A percentile compares a stretch with the other conserved stretches of the same genome.
Evolutionary conservation across 2,797 vertebrate genomes (phyloP).

Genomic region (Sebastes goodei): DNA sequence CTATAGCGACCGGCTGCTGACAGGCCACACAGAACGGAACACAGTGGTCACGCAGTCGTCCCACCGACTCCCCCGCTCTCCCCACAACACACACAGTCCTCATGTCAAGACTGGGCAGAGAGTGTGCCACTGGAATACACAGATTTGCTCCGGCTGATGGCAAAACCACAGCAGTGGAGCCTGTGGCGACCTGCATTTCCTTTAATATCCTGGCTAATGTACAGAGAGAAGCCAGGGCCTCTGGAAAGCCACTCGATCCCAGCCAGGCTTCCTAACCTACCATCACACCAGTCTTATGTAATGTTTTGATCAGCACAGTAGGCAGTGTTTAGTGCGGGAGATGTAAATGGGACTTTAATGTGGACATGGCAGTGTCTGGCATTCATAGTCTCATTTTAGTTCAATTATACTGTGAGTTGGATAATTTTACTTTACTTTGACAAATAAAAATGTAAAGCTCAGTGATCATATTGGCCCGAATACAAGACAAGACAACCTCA

Average conservation of each 20-base stretch:
- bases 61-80: conserved; percentile 39
- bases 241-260: conserved; percentile 69
- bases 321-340: conserved; percentile 44
- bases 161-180: conserved; percentile 77
- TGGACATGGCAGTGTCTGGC: conserved; percentile 47
- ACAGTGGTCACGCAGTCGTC: conserved; percentile 70
- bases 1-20: conserved; percentile 71
- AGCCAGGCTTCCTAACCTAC: conserved; percentile 70
- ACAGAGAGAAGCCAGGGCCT: conserved; percentile 79
- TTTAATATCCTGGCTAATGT: conserved; percentile 84
- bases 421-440: background rate
- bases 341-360: conserved; percentile 66
- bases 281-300: conserved; percentile 73
- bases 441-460: background rate
- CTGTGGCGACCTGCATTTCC: conserved; percentile 82
- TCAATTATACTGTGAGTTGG: background rate
- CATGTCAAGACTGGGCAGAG: conserved; percentile 71
- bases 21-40: conserved; percentile 71
- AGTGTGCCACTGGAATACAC: conserved; percentile 76
- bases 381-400: conserved; percentile 28
- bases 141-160: conserved; percentile 80
- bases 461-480: background rate
- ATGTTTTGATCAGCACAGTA: conserved; percentile 73
- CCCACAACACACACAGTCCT: conserved; percentile 38
- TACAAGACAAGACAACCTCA: background rate